phyloP scores from a whole-genome alignment of 64 coral and sea anemone genomes.

The Dendronephthya gigantea region DNA sequence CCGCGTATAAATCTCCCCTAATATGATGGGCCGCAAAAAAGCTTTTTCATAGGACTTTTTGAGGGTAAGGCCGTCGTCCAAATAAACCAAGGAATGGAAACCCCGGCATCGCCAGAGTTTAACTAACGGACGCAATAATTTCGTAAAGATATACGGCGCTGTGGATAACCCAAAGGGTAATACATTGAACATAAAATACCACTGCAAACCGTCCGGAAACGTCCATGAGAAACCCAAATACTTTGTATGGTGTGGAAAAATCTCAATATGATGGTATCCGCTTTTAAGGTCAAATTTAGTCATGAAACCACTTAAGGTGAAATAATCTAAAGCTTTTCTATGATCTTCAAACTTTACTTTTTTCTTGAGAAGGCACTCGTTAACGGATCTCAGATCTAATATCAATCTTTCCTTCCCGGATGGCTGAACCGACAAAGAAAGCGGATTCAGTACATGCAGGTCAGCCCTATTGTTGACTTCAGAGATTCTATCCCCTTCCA shows the following conservation, averaged over 20 bases:
- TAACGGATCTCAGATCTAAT: background rate
- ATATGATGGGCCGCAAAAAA: background rate
- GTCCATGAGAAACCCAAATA: background rate
- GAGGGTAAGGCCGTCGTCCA: background rate
- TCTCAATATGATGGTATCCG: background rate
- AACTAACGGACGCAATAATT: constrained; percentile 27
- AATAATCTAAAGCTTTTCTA: constrained; percentile 25
- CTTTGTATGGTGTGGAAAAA: background rate
- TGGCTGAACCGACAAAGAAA: background rate
- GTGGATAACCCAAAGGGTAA: constrained; percentile 41
- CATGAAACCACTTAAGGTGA: background rate
- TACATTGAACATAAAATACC: constrained; percentile 34
- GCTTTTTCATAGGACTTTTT: background rate
- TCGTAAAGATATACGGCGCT: constrained; percentile 47
- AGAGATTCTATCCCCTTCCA: background rate
- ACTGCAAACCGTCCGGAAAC: background rate
- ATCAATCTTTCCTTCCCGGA: background rate
- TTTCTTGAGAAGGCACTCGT: background rate
- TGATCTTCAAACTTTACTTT: constrained; percentile 37
- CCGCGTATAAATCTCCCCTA: background rate
- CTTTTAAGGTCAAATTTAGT: background rate
- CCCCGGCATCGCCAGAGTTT: constrained; percentile 20
- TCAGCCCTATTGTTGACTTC: background rate
- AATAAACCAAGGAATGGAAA: constrained; percentile 4
- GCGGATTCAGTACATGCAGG: background rate